These are phyloP conservation scores for Adela reaumurella DNA, from an alignment of 2,888 invertebrate species.

Conservation along the genomic window DNA sequence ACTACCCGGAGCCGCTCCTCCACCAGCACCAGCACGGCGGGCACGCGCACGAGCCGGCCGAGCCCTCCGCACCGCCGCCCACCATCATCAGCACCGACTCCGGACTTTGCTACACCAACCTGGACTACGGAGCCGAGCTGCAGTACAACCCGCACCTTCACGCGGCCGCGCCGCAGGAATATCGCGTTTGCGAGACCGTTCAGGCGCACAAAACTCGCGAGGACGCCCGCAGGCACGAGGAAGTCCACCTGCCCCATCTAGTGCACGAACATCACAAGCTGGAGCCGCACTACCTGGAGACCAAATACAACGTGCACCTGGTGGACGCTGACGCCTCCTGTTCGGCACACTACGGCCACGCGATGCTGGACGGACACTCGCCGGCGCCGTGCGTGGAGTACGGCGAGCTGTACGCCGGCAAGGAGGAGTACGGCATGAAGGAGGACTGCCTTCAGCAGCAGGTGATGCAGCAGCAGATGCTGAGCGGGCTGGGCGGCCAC, in stretches of 20 bases:
- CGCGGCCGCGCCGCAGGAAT: too few species aligned
- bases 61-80: conserved; percentile 36
- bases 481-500: conserved; percentile 20
- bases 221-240: conserved; percentile 52
- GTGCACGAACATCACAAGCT: conserved; percentile 39
- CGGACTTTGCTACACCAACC: conserved; percentile 84
- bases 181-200: conserved; percentile 6
- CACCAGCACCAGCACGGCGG: conserved; percentile 38
- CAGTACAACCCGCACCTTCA: conserved; percentile 16
- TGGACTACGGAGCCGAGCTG: conserved; percentile 69
- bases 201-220: conserved; percentile 53
- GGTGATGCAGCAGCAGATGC: conserved; percentile 18
- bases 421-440: conserved; percentile 54
- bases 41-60: conserved; percentile 30
- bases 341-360: conserved; percentile 34
- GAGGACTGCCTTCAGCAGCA: conserved; percentile 28
- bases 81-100: conserved; percentile 81
- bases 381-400: conserved; percentile 58
- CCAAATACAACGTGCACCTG: conserved; percentile 53
- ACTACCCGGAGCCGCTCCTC: conserved; percentile 49
- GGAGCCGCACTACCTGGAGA: conserved; percentile 47
- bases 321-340: conserved; percentile 31
- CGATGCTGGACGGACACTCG: conserved; percentile 22
- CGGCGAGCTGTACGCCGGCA: conserved; percentile 56
- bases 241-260: conserved; percentile 31